phyloP scores from a whole-genome alignment of 1,140 invertebrate species.

The Brachionus manjavacas region DNA sequence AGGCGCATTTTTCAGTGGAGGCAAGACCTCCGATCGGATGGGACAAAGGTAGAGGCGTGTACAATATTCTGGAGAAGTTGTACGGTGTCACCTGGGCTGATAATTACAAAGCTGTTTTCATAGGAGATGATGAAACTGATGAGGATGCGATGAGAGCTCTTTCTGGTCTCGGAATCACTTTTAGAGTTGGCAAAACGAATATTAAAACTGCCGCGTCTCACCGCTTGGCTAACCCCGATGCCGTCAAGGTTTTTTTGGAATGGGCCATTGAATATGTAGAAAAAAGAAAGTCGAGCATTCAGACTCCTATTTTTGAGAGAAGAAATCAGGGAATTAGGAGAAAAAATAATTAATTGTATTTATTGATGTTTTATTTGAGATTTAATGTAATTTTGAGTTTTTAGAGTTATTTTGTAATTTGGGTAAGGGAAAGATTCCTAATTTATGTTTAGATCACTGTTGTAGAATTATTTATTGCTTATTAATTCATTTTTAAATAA shows the following conservation, averaged over 20 bases:
- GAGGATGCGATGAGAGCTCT: conserved; percentile 82
- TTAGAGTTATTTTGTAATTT: too few relatives aligned
- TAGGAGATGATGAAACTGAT: conserved; percentile 80
- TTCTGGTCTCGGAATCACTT: conserved; percentile 74
- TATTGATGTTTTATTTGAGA: background rate
- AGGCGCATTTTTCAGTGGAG: conserved; percentile 75
- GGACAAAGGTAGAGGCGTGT: conserved; percentile 80
- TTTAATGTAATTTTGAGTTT: too few relatives aligned
- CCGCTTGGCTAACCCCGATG: background rate
- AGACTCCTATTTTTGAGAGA: background rate
- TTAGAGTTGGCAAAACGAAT: conserved; percentile 64
- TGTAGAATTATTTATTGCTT: too few relatives aligned
- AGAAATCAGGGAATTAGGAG: conserved; percentile 31
- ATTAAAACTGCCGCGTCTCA: conserved; percentile 28
- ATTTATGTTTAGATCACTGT: too few relatives aligned
- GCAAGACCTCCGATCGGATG: conserved; percentile 80
- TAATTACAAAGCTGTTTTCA: conserved; percentile 80
- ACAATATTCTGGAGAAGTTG: conserved; percentile 78
- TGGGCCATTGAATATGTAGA: conserved; percentile 28
- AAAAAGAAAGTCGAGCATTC: background rate
- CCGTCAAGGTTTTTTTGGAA: conserved; percentile 10
- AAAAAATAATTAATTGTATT: background rate
- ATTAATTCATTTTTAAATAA: too few relatives aligned
- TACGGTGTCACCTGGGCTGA: conserved; percentile 86
- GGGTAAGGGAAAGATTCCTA: too few relatives aligned